Evolutionary conservation across 2,888 invertebrate genomes (phyloP), one percentile per base, ranked within the genome.

Genomic region (Cyaniris semiargus): DNA sequence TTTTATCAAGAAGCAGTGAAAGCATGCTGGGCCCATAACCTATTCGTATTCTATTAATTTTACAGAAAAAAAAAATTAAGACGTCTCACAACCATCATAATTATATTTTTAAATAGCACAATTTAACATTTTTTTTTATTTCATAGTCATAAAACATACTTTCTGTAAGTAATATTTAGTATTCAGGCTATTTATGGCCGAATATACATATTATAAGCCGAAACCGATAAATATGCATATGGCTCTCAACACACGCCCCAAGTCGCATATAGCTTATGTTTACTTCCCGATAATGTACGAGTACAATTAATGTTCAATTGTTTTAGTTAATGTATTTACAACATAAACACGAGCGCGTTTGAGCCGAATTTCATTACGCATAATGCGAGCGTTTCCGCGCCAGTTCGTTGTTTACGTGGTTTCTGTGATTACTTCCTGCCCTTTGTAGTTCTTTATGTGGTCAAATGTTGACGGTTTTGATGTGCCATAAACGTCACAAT

Each of bases 271-370:
- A 66, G 27, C 15, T 23, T 15, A 18, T 27, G 27, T 66, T 66
- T 66, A 66, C 66, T 5, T 15, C 13, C 27, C 60, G 5, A 66
- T 66, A 27, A 66, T 31, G 15, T 31, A 31, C 66, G 66, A 66
- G 27, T 66, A 66, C 66, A 66, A n/a, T n/a, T n/a, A 60, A 60
- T 31, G 27, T 66, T 66, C 18, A 66, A 66, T 66, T 27, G 66
- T 66, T 66, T 66, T 27, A 66, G 66, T 66, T 66, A 66, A 66
- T 66, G 66, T 66, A 66, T 66, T 15, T 66, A 66, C 66, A 66
- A 66, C 66, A 66, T 66, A 66, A 66, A 66, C 66, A 66, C 27
- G 10, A 21, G 58, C 3, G 21, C 60, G 66, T 66, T 66, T 27
- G 66, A 66, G 66, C 66, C 18, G 66, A 66, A 66, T 66, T 66